Conservation (phyloP, 2,888 invertebrate species). For the Liopterus haemorrhoidalis region DNA sequence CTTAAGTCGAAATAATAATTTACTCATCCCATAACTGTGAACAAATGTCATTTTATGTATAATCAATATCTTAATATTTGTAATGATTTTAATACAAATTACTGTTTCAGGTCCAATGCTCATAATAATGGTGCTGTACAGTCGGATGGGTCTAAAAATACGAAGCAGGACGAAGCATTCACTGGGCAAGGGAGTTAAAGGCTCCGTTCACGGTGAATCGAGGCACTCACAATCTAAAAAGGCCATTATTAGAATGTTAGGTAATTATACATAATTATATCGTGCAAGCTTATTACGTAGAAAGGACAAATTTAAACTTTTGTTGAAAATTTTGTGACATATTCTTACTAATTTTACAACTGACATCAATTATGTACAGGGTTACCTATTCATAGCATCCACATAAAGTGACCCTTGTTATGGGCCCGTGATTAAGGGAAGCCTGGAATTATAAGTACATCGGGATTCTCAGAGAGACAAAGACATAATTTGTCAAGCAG, state of each 20-base stretch:
- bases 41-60: too few species aligned
- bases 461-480: too few species aligned
- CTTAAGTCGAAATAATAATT: too few species aligned
- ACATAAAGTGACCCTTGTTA: too few species aligned
- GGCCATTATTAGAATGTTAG: constrained; percentile 73
- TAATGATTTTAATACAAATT: background rate
- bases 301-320: background rate
- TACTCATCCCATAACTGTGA: too few species aligned
- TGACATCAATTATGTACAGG: background rate
- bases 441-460: too few species aligned
- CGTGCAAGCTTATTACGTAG: background rate
- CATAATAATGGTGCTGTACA: constrained; percentile 71
- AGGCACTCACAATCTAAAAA: constrained; percentile 64
- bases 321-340: background rate
- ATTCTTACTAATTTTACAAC: background rate
- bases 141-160: constrained; percentile 70
- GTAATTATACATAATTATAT: constrained; percentile 50
- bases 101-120: constrained; percentile 51
- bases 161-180: constrained; percentile 47
- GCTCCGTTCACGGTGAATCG: constrained; percentile 65
- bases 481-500: too few species aligned
- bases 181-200: constrained; percentile 50
- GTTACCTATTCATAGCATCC: background rate
- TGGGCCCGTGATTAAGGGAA: too few species aligned
- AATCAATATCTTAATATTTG: too few species aligned